These are phyloP conservation scores for Mugil cephalus DNA, from an alignment of 2,113 vertebrate species.

Conservation along the genomic window DNA sequence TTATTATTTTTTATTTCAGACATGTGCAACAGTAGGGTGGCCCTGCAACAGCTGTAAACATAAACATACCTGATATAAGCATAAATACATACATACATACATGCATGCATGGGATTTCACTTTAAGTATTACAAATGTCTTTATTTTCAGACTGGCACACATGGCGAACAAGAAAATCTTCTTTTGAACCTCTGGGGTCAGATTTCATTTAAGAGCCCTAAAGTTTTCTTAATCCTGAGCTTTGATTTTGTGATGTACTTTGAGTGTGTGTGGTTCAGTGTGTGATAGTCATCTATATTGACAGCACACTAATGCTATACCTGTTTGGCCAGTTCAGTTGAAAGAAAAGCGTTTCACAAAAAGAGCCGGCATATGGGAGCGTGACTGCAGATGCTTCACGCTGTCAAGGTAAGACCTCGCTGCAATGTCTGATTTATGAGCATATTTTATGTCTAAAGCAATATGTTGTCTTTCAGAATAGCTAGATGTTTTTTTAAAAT, in stretches of 20 bases:
- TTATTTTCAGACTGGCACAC: too few relatives aligned
- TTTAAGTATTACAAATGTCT: too few relatives aligned
- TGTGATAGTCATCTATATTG: neutral
- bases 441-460: neutral
- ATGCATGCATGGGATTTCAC: too few relatives aligned
- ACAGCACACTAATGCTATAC: conserved; percentile 19
- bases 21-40: too few relatives aligned
- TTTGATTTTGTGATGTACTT: too few relatives aligned
- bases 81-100: too few relatives aligned
- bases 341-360: neutral
- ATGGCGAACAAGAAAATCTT: too few relatives aligned
- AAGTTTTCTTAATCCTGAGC: too few relatives aligned
- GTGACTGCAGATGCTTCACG: neutral
- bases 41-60: too few relatives aligned
- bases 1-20: too few relatives aligned
- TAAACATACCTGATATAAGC: too few relatives aligned
- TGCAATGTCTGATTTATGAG: neutral
- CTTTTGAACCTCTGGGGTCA: too few relatives aligned
- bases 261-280: neutral
- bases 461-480: neutral
- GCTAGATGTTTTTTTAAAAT: neutral
- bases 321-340: conserved; percentile 47
- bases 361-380: neutral
- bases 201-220: neutral
- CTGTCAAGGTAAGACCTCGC: conserved; percentile 49